These are phyloP conservation scores for Dermolepida albohirtum DNA, from an alignment of 2,888 invertebrate genomes.

Conservation along the genomic window DNA sequence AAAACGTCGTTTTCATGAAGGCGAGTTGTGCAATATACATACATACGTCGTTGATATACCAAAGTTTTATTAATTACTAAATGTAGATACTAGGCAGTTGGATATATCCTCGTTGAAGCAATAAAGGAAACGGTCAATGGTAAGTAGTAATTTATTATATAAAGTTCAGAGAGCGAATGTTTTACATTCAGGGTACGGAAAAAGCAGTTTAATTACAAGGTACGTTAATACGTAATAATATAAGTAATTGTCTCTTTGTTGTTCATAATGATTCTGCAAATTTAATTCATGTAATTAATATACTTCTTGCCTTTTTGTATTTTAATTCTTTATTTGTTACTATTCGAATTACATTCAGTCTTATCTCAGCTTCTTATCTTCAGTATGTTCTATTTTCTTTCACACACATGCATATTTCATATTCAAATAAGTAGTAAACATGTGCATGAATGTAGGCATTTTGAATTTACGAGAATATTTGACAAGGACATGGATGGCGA, in stretches of 20 bases:
- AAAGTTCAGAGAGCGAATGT: conserved; percentile 30
- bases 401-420: no score
- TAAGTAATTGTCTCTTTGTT: neutral
- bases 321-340: no score
- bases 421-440: no score
- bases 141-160: conserved; percentile 17
- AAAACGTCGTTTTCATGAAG: neutral
- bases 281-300: conserved; percentile 8
- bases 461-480: no score
- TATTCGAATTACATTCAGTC: no score
- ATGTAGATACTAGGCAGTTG: conserved; percentile 5
- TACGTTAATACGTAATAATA: neutral
- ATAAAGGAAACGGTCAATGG: conserved; percentile 34
- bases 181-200: conserved; percentile 5
- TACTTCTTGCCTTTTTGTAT: no score
- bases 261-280: conserved; percentile 11
- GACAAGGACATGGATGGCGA: no score
- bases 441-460: no score
- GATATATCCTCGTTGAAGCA: conserved; percentile 33
- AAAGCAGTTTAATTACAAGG: conserved; percentile 23
- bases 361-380: no score
- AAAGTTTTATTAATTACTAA: conserved; percentile 13
- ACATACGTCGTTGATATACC: conserved; percentile 17
- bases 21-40: conserved; percentile 30
- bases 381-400: no score